Evolutionary conservation across 53 echinoderm and acorn worm species (phyloP).

Genomic region (Astropecten irregularis): DNA sequence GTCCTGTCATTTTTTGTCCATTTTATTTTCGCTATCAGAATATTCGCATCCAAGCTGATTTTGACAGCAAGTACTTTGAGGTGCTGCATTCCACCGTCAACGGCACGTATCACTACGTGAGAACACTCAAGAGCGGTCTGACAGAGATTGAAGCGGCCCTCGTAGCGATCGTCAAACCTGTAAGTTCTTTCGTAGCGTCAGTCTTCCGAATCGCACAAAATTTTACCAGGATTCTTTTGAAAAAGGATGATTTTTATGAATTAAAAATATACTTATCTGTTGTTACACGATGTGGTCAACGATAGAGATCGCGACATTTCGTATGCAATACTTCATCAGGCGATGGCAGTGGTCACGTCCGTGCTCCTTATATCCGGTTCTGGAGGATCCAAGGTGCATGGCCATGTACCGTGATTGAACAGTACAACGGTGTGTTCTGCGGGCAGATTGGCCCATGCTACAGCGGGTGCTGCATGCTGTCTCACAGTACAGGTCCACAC

Average conservation of each 20-base stretch:
- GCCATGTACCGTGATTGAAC: too few relatives aligned
- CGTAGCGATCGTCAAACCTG: constrained; percentile 82
- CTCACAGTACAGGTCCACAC: too few relatives aligned
- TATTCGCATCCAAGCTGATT: constrained; percentile 87
- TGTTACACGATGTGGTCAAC: too few relatives aligned
- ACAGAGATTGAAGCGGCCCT: constrained; percentile 93
- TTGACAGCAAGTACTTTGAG: constrained; percentile 77
- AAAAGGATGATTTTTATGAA: neutral
- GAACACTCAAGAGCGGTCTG: constrained; percentile 75
- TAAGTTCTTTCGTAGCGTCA: constrained; percentile 66
- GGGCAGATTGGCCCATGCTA: too few relatives aligned
- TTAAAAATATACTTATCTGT: neutral
- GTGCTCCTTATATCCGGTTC: too few relatives aligned
- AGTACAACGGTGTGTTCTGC: too few relatives aligned
- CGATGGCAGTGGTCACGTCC: too few relatives aligned
- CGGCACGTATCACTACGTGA: constrained; percentile 90
- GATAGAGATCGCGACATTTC: too few relatives aligned
- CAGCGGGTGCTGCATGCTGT: too few relatives aligned
- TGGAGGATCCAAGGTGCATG: too few relatives aligned
- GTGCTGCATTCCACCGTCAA: constrained; percentile 83
- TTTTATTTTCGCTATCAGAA: constrained; percentile 61
- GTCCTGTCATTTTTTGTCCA: neutral
- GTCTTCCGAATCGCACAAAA: neutral
- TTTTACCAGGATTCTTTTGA: neutral
- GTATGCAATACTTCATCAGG: too few relatives aligned